Evolutionary conservation across 2,797 vertebrate species (phyloP).

Genomic region (Molothrus ater): DNA sequence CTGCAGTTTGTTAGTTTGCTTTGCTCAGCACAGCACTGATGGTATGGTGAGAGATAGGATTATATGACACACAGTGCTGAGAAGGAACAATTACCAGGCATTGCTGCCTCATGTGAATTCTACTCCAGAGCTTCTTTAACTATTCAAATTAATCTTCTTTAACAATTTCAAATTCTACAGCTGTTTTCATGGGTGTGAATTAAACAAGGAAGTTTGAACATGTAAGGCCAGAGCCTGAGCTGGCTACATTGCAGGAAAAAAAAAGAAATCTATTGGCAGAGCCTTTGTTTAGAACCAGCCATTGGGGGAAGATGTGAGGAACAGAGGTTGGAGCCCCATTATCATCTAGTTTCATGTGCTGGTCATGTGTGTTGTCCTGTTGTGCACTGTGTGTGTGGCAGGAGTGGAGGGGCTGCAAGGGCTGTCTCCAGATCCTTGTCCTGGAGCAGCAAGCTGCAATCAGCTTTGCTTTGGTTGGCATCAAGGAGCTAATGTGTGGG

Average conservation of each 20-base stretch:
- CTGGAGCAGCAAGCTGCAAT: not conserved
- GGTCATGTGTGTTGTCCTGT: not conserved
- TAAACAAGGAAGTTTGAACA: not conserved
- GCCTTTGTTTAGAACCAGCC: not conserved
- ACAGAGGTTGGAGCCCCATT: not conserved
- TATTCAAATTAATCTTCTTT: not conserved
- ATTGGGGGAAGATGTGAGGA: not conserved
- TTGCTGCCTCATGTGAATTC: not conserved
- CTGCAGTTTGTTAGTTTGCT: not conserved
- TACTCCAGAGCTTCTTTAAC: not conserved
- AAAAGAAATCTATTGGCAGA: not conserved
- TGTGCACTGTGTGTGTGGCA: too few species aligned
- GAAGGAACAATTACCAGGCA: not conserved
- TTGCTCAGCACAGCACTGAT: not conserved
- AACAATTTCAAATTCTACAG: not conserved
- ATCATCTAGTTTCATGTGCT: fast-evolving
- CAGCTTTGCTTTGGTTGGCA: not conserved
- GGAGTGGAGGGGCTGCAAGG: not conserved
- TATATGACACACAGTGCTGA: not conserved
- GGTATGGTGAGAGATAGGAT: not conserved
- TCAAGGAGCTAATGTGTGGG: not conserved
- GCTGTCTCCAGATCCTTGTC: not conserved
- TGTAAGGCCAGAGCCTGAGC: not conserved
- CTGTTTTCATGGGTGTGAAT: not conserved
- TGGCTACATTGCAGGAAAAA: not conserved